Base-by-base conservation (phyloP, 2,113 vertebrate species). In the Poeciliopsis prolifica region DNA sequence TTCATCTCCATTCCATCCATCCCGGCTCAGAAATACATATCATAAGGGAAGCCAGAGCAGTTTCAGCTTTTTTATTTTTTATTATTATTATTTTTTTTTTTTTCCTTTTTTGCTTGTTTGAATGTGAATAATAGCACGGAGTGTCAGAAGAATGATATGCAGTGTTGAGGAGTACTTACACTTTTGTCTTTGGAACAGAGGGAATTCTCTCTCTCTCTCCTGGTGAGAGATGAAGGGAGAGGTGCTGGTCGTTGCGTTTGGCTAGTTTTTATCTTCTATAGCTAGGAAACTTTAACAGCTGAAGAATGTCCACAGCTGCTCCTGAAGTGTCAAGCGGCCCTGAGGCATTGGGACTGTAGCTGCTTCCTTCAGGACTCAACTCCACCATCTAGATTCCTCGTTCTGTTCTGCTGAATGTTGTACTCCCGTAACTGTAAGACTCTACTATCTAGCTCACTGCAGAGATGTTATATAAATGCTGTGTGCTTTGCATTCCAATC, bases 301-400 rank as follows among this genome's bases (percentile, higher is more conserved):
- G 75, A 93, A 82, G 90, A 92, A 92, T 93, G 92, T 93, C 87
- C 84, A 80, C 78, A 65, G 61, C 33, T 31, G 19, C 42, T 73
- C 75, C 24, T 42, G 26, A 7, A 81, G 86, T 37, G 1, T 65
- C 60, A 14, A 48, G 3, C 33, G 24, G 51, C 75, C 75, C 24
- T 37, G 26, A 7, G 83, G 86, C 44, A 2, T 63, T 66, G 24
- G 75, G 75, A 75, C 82, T 65, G 40, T 42, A 3, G 14, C 40
- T 1, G 17, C 77, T 77, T 85, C 76, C 80, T 79, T 73, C 74
- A 77, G 73, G 74, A 80, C 44, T 75, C 61, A 70, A 70, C 82
- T 79, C 66, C 82, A 87, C 80, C 82, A 74, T 82, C 88, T 86
- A 89, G 90, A 82, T 68, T 78, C 5, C 74, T 84, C 62, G 44